These are phyloP conservation scores for Drosophila quasianomalipes DNA, from an alignment of 2,888 invertebrate species.

Conservation along the genomic window DNA sequence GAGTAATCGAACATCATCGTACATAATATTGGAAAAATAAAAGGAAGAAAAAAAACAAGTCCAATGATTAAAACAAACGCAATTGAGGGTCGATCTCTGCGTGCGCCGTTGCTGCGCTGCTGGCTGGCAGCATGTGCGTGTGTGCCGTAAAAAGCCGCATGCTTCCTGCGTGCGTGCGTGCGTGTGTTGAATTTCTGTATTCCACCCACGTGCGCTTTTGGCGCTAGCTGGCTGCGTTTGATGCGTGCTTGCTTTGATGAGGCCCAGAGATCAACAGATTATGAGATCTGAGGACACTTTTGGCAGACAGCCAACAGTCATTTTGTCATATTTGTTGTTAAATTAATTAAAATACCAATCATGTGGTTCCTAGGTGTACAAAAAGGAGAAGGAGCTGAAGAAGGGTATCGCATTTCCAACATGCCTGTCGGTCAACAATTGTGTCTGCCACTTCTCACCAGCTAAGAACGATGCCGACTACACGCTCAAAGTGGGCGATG, in stretches of 20 bases:
- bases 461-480: slow-evolving; percentile 96
- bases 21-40: neutral
- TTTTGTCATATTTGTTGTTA: neutral
- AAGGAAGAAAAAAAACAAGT: slow-evolving; percentile 22
- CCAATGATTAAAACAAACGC: slow-evolving; percentile 82
- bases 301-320: slow-evolving; percentile 36
- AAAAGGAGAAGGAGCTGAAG: slow-evolving; percentile 98
- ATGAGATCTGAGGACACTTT: slow-evolving; percentile 84
- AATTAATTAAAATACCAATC: slow-evolving; percentile 26
- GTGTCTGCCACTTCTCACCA: slow-evolving; percentile 99
- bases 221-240: slow-evolving; percentile 43
- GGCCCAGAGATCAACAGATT: slow-evolving; percentile 82
- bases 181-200: slow-evolving; percentile 24
- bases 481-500: slow-evolving; percentile 94
- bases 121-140: slow-evolving; percentile 32
- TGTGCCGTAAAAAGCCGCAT: slow-evolving; percentile 27
- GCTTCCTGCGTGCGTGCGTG: slow-evolving; percentile 38
- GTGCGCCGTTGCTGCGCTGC: slow-evolving; percentile 22
- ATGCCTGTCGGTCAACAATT: slow-evolving; percentile 99
- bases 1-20: neutral
- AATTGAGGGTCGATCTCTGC: slow-evolving; percentile 76
- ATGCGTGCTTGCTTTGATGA: slow-evolving; percentile 17
- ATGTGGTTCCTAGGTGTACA: slow-evolving; percentile 88
- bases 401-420: slow-evolving; percentile 99
- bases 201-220: slow-evolving; percentile 62